These are phyloP conservation scores for Rhopalosiphum padi DNA, from an alignment of 1,140 invertebrate species.

Conservation along the genomic window DNA sequence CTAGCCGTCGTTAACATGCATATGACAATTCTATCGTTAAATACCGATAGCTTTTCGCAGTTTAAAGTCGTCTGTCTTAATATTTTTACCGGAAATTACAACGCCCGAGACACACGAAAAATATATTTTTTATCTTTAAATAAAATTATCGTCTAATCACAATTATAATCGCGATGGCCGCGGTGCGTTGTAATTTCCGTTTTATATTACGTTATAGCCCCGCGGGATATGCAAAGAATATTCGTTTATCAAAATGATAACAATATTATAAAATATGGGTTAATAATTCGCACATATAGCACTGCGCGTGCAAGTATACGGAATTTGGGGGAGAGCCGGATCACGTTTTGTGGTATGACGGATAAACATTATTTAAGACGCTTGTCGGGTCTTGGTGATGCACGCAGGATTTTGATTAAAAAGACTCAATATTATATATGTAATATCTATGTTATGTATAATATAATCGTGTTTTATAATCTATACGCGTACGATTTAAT, in stretches of 20 bases:
- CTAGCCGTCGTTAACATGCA: neutral
- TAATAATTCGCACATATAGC: neutral
- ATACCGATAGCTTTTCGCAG: neutral
- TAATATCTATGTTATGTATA: neutral
- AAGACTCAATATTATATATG: neutral
- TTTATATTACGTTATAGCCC: neutral
- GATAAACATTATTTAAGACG: neutral
- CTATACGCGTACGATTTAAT: neutral
- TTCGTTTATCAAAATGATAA: neutral
- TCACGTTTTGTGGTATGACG: neutral
- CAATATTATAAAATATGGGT: neutral
- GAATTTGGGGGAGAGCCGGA: neutral
- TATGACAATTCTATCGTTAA: neutral
- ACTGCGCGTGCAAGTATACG: neutral
- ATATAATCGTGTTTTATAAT: neutral
- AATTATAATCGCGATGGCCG: neutral
- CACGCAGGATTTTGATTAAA: neutral
- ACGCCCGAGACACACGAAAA: neutral
- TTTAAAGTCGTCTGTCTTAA: neutral
- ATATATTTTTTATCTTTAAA: neutral
- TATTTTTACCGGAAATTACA: neutral
- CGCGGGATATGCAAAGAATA: neutral
- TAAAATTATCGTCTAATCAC: neutral
- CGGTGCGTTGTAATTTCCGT: neutral
- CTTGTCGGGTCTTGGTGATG: neutral